phyloP scores from a whole-genome alignment of 2,888 invertebrate species.

The Pyrocoelia pectoralis region DNA sequence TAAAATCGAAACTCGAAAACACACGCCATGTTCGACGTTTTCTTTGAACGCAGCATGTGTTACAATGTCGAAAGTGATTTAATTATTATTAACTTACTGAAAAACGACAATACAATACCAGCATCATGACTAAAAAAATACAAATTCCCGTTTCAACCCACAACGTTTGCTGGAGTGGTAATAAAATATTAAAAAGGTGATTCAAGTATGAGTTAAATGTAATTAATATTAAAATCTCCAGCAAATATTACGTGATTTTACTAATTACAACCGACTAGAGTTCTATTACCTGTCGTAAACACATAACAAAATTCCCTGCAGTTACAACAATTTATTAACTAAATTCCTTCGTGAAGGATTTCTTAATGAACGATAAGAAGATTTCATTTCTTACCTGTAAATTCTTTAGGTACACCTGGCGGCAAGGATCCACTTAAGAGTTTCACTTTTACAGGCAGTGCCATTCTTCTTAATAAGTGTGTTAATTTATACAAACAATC shows the following conservation, averaged over 20 bases:
- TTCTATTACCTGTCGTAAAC: too few species aligned
- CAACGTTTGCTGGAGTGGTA: too few species aligned
- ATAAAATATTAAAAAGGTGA: too few species aligned
- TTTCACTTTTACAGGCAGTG: slow-evolving; percentile 67
- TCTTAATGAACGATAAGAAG: slow-evolving; percentile 26
- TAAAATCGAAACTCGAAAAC: slow-evolving; percentile 20
- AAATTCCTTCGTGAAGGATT: not conserved
- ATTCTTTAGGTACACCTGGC: slow-evolving; percentile 68
- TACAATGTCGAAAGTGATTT: slow-evolving; percentile 19
- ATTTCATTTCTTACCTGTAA: slow-evolving; percentile 62
- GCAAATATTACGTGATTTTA: too few species aligned
- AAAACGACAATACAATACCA: not conserved
- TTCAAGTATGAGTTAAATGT: too few species aligned
- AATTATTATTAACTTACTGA: slow-evolving; percentile 12
- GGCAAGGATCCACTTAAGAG: slow-evolving; percentile 69
- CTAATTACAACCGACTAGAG: too few species aligned
- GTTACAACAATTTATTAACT: not conserved
- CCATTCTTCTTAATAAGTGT: slow-evolving; percentile 66
- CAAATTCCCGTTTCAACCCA: too few species aligned
- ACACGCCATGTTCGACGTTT: slow-evolving; percentile 14
- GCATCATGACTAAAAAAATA: too few species aligned
- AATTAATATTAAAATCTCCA: too few species aligned
- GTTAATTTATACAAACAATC: slow-evolving; percentile 62
- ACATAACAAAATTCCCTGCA: too few species aligned
- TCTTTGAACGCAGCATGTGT: slow-evolving; percentile 28